Conservation (phyloP, 2,888 invertebrate genomes). For the Isotomurus palustris region DNA sequence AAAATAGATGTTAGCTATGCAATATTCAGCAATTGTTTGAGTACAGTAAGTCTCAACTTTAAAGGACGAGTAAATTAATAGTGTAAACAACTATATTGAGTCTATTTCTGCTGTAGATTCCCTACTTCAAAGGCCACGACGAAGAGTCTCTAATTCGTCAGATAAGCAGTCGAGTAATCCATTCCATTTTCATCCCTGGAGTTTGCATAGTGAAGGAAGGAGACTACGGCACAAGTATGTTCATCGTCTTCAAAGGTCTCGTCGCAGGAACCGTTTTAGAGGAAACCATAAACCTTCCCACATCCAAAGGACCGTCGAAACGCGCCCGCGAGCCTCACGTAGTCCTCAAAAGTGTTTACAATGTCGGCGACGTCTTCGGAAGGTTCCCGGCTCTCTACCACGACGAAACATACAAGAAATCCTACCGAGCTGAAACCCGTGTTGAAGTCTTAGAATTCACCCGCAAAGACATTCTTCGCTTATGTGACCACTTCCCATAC, state of each 20-base stretch:
- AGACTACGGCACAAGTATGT: slow-evolving; percentile 34
- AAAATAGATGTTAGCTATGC: slow-evolving; percentile 36
- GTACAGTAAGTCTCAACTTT: slow-evolving; percentile 6
- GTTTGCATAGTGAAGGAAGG: slow-evolving; percentile 36
- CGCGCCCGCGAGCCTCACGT: background rate
- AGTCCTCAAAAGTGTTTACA: slow-evolving; percentile 26
- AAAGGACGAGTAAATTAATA: background rate
- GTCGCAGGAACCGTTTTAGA: slow-evolving; percentile 9
- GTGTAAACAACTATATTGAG: too few relatives aligned
- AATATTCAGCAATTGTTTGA: slow-evolving; percentile 22
- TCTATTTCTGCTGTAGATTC: slow-evolving; percentile 7
- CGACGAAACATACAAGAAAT: slow-evolving; percentile 33
- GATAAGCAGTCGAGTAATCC: slow-evolving; percentile 22
- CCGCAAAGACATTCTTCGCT: slow-evolving; percentile 28
- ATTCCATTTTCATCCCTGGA: slow-evolving; percentile 36
- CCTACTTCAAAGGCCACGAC: slow-evolving; percentile 16
- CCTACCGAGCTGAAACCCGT: slow-evolving; percentile 35
- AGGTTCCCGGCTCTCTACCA: slow-evolving; percentile 32
- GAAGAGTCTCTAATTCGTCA: slow-evolving; percentile 32
- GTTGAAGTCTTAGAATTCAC: slow-evolving; percentile 35
- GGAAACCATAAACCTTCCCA: background rate
- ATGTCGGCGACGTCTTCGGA: slow-evolving; percentile 35
- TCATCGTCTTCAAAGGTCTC: slow-evolving; percentile 37
- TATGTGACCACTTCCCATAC: slow-evolving; percentile 19
- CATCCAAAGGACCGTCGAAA: background rate